Conservation (phyloP, 2,888 invertebrate genomes). For the Thelaira solivaga region DNA sequence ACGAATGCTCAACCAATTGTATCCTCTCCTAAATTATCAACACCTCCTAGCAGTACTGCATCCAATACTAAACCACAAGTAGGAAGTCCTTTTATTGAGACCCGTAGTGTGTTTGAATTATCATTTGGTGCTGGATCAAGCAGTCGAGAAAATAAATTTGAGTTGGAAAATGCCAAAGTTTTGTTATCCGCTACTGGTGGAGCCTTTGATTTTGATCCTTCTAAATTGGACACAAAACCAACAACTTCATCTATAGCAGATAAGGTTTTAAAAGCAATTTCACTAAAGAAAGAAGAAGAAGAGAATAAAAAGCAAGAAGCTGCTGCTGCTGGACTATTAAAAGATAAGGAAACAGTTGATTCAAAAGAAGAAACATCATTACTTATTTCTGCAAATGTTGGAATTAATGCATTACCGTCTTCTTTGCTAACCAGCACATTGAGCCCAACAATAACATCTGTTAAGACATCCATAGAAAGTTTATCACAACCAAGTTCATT, state of each 20-base stretch:
- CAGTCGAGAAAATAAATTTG: constrained; percentile 74
- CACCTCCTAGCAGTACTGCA: constrained; percentile 44
- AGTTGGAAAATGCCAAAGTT: constrained; percentile 75
- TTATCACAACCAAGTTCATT: constrained; percentile 9
- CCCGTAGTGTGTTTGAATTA: constrained; percentile 74
- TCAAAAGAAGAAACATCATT: constrained; percentile 32
- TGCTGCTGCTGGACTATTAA: constrained; percentile 68
- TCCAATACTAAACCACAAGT: constrained; percentile 58
- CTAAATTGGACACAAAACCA: constrained; percentile 74
- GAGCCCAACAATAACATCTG: background rate
- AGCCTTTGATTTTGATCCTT: constrained; percentile 73
- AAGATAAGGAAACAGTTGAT: constrained; percentile 54
- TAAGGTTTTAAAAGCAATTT: constrained; percentile 80
- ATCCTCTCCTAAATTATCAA: constrained; percentile 46
- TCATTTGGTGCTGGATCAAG: constrained; percentile 71
- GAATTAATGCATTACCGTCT: background rate
- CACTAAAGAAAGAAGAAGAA: constrained; percentile 79
- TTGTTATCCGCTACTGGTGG: constrained; percentile 72
- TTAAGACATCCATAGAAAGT: constrained; percentile 33
- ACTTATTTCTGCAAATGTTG: background rate
- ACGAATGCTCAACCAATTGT: constrained; percentile 19
- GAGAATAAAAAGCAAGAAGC: constrained; percentile 78
- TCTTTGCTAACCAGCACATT: constrained; percentile 55
- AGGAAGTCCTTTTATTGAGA: constrained; percentile 76
- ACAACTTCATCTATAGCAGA: constrained; percentile 81